These are phyloP conservation scores for Phenganax stokvisi DNA, from an alignment of 92 coral and sea anemone species.

Conservation along the genomic window DNA sequence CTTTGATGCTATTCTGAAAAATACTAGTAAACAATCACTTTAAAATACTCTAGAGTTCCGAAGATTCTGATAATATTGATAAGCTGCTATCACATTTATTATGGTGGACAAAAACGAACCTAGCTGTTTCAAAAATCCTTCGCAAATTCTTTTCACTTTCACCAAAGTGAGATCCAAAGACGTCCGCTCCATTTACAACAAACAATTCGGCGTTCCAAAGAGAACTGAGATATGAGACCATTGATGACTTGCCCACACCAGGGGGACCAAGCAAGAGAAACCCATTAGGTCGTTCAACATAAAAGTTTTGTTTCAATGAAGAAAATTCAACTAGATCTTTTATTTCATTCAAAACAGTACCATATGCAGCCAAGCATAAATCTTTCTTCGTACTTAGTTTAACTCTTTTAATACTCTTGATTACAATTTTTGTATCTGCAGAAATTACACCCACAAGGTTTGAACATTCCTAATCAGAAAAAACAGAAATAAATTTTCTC, in stretches of 20 bases:
- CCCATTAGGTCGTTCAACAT: constrained; percentile 77
- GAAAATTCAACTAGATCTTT: constrained; percentile 58
- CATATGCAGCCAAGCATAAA: constrained; percentile 64
- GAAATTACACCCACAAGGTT: constrained; percentile 2
- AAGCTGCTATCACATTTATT: too few species aligned
- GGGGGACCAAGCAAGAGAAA: constrained; percentile 85
- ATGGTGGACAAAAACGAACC: constrained; percentile 45
- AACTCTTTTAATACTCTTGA: constrained; percentile 13
- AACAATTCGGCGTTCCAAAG: constrained; percentile 66
- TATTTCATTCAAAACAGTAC: constrained; percentile 55
- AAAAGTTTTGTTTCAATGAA: constrained; percentile 54
- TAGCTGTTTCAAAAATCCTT: constrained; percentile 69
- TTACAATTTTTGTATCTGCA: constrained; percentile 11
- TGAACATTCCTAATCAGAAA: neutral
- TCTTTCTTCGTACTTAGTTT: constrained; percentile 6
- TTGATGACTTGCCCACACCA: constrained; percentile 92
- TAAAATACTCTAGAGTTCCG: too few species aligned
- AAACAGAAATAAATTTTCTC: neutral
- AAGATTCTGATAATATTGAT: too few species aligned
- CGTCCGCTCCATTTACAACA: constrained; percentile 80
- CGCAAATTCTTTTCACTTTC: constrained; percentile 95
- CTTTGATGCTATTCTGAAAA: too few species aligned
- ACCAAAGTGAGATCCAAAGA: constrained; percentile 93
- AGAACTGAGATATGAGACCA: constrained; percentile 65
- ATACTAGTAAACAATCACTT: too few species aligned